Percentiles rank a stretch among this genome's conserved stretches.
phyloP scores from a whole-genome alignment of 64 coral and sea anemone genomes.

The Montipora sp. region DNA sequence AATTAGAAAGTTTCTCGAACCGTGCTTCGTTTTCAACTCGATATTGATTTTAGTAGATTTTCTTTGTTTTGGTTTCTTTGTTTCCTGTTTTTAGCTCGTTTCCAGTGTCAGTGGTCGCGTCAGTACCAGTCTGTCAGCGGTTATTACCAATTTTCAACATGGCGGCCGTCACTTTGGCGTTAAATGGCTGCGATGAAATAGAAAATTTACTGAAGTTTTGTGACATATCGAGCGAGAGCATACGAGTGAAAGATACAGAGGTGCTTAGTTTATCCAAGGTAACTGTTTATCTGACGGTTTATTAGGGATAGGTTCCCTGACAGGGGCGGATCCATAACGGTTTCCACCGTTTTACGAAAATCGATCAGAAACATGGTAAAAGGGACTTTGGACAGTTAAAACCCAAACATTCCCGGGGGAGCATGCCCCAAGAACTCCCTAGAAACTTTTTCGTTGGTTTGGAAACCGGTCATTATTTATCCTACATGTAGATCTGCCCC shows the following conservation, averaged over 20 bases:
- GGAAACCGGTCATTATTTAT: too few species aligned
- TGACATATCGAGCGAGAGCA: slow-evolving; percentile 58
- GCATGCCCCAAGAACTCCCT: too few species aligned
- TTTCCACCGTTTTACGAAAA: too few species aligned
- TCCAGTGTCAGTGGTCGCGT: too few species aligned
- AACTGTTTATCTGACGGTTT: not conserved
- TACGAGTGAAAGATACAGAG: slow-evolving; percentile 25
- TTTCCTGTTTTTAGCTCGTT: slow-evolving; percentile 2
- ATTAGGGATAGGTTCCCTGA: too few species aligned
- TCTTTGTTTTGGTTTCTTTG: slow-evolving; percentile 52
- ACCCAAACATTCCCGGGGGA: too few species aligned
- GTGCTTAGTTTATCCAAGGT: slow-evolving; percentile 45
- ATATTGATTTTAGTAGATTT: too few species aligned
- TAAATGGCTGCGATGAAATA: slow-evolving; percentile 82
- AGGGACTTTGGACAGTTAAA: too few species aligned
- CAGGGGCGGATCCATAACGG: too few species aligned
- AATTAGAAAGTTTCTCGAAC: not conserved
- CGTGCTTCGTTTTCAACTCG: not conserved
- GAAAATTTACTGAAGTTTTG: slow-evolving; percentile 80
- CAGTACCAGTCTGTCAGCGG: not conserved
- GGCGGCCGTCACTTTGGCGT: slow-evolving; percentile 51
- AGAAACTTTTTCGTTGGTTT: too few species aligned
- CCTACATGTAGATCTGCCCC: too few species aligned
- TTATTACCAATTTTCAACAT: slow-evolving; percentile 54
- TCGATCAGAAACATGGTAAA: too few species aligned